Conservation (phyloP, 2,113 vertebrate species). For the Alexandromys fortis region DNA sequence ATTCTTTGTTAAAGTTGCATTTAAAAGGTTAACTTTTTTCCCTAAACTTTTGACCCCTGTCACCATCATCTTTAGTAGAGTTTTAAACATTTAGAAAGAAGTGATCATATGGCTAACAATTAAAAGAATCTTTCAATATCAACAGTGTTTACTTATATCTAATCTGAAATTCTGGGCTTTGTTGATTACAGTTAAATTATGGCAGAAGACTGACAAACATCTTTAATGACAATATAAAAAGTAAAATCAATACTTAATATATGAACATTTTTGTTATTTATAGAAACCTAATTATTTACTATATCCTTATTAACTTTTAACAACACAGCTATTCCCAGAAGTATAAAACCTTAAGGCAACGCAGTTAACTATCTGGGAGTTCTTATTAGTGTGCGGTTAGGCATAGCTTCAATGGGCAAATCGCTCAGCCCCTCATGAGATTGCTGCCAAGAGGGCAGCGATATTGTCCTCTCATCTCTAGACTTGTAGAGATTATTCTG, state of each 20-base stretch:
- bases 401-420: background rate
- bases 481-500: background rate
- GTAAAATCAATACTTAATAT: background rate
- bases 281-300: background rate
- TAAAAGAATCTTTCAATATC: background rate
- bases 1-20: background rate
- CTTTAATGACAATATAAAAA: background rate
- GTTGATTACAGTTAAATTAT: background rate
- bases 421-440: background rate
- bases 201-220: background rate
- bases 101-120: background rate
- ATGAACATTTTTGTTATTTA: background rate
- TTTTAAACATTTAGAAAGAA: background rate
- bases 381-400: background rate
- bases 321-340: background rate
- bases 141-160: background rate
- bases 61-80: background rate
- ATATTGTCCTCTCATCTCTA: background rate
- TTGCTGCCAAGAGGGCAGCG: accelerated
- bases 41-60: no score
- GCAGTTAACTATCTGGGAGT: background rate
- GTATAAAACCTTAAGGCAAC: background rate
- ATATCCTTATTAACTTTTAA: background rate
- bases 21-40: no score
- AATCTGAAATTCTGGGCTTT: background rate